phyloP scores from a whole-genome alignment of 2,888 invertebrate species.

The Hydrotaea diabolus region DNA sequence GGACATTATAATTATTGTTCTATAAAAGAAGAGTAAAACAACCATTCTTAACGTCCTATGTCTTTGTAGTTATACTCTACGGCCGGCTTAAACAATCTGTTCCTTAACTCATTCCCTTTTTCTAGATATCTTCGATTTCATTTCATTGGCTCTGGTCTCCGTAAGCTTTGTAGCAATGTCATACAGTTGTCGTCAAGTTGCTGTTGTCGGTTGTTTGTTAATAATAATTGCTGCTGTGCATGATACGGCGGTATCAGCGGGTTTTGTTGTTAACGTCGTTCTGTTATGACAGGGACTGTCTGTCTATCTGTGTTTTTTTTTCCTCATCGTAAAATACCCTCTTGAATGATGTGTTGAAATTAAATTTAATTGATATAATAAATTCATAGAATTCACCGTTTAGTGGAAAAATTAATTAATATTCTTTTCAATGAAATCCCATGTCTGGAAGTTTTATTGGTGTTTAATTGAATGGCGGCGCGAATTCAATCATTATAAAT shows the following conservation, averaged over 20 bases:
- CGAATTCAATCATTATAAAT: not conserved
- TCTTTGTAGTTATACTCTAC: too few species aligned
- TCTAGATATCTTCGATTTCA: not conserved
- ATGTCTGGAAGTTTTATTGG: slow-evolving; percentile 24
- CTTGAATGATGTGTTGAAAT: slow-evolving; percentile 21
- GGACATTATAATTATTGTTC: too few species aligned
- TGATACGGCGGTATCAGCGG: not conserved
- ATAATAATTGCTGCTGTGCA: slow-evolving; percentile 14
- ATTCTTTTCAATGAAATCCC: slow-evolving; percentile 25
- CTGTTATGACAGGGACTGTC: slow-evolving; percentile 32
- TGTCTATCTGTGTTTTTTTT: not conserved
- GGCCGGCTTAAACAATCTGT: too few species aligned
- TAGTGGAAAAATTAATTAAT: slow-evolving; percentile 25
- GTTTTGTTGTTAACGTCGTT: slow-evolving; percentile 5
- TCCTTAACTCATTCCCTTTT: slow-evolving; percentile 24
- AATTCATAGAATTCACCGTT: slow-evolving; percentile 39
- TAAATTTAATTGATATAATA: slow-evolving; percentile 43
- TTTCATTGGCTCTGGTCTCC: slow-evolving; percentile 10
- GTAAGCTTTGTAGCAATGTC: slow-evolving; percentile 39
- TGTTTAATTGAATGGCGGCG: slow-evolving; percentile 38
- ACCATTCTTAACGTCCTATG: too few species aligned
- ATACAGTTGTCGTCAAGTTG: slow-evolving; percentile 55
- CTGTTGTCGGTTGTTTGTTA: slow-evolving; percentile 16
- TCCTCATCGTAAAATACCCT: not conserved
- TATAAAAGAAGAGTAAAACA: too few species aligned